phyloP scores from a whole-genome alignment of 2,113 vertebrate genomes.

The Lophius piscatorius region DNA sequence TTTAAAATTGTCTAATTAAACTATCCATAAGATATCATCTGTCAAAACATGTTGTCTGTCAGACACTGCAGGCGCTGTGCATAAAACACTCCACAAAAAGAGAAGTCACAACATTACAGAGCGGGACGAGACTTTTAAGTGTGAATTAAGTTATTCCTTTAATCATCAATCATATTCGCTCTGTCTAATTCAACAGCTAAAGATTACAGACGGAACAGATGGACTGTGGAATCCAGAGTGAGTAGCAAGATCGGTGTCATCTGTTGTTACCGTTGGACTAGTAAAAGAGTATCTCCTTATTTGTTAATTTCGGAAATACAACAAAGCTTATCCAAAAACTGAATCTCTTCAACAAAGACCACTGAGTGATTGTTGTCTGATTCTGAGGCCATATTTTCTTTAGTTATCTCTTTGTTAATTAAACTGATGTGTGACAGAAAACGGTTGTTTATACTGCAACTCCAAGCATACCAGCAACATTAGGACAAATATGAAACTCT shows the following conservation, averaged over 20 bases:
- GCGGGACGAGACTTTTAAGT: constrained; percentile 6
- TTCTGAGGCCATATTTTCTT: not conserved
- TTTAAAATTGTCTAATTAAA: constrained; percentile 17
- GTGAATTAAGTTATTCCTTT: constrained; percentile 8
- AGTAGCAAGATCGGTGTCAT: no score
- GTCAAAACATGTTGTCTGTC: not conserved
- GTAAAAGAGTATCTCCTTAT: no score
- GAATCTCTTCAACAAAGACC: not conserved
- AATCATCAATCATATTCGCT: constrained; percentile 2
- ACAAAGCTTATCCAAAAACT: no score
- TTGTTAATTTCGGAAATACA: no score
- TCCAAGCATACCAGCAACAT: no score
- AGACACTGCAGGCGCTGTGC: constrained; percentile 12
- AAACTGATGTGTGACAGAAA: no score
- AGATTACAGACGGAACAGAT: not conserved
- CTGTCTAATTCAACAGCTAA: not conserved
- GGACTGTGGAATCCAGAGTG: not conserved
- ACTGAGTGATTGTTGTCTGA: not conserved
- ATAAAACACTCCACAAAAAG: constrained; percentile 19
- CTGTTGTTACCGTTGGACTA: no score
- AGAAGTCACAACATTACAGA: constrained; percentile 1
- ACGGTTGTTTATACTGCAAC: no score
- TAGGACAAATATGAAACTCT: no score
- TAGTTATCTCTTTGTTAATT: no score
- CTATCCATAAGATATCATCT: not conserved